Percentiles rank a stretch among this genome's conserved stretches.
phyloP scores from a whole-genome alignment of 2,113 vertebrate genomes.

The Cheirogaleus medius region DNA sequence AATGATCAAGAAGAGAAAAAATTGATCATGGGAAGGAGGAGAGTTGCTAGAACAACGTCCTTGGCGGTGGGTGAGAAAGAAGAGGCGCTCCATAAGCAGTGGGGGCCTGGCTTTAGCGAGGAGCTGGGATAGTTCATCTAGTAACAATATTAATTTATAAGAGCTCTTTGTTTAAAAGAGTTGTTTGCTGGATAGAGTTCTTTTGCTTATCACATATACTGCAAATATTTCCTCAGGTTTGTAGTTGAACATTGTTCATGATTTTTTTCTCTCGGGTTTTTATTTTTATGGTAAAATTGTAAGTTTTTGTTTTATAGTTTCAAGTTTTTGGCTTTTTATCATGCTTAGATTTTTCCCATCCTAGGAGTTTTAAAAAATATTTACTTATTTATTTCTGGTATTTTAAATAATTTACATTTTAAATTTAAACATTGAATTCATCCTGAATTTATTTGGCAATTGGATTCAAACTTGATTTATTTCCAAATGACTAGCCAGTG shows the following conservation, averaged over 20 bases:
- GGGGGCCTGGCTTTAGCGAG: not conserved
- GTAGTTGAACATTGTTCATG: not conserved
- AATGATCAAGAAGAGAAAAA: not conserved
- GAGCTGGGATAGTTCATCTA: not conserved
- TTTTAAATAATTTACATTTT: not conserved
- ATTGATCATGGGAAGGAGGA: not conserved
- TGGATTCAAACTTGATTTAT: not conserved
- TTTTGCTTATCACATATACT: not conserved
- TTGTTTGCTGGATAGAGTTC: not conserved
- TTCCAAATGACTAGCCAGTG: not conserved
- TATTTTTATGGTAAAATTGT: not conserved
- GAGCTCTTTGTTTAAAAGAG: not conserved
- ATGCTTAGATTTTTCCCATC: not conserved
- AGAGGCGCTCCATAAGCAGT: not conserved
- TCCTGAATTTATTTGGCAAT: not conserved
- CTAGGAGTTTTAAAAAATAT: not conserved
- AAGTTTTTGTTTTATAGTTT: not conserved
- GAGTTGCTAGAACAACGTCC: not conserved
- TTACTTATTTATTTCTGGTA: not conserved
- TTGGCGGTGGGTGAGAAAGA: not conserved
- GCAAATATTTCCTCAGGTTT: not conserved
- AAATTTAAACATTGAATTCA: conserved; percentile 19
- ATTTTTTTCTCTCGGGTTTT: not conserved
- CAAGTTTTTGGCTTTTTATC: not conserved
- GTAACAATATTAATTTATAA: not conserved